Conservation (phyloP, 2,113 vertebrate species). For the Elgaria multicarinata region DNA sequence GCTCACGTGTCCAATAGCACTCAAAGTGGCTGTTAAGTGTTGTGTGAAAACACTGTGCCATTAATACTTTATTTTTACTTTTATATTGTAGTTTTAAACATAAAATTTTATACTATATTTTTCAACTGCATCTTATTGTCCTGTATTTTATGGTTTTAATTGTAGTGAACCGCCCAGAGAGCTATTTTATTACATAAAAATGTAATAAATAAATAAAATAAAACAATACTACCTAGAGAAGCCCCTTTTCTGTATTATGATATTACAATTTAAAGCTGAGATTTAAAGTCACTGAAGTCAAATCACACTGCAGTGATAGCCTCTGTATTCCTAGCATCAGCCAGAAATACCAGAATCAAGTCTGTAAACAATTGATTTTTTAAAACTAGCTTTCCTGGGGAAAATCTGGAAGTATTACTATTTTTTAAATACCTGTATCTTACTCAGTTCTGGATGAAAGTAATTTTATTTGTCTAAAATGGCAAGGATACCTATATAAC, state of each 20-base stretch:
- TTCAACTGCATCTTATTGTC: too few species aligned
- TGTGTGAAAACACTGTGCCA: not conserved
- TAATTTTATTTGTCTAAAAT: conserved; percentile 22
- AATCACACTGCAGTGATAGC: not conserved
- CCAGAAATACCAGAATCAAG: not conserved
- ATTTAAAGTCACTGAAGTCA: not conserved
- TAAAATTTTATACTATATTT: too few species aligned
- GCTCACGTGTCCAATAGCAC: not conserved
- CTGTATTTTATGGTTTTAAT: too few species aligned
- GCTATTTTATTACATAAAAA: too few species aligned
- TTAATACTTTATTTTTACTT: too few species aligned
- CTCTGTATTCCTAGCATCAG: not conserved
- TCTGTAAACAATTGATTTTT: not conserved
- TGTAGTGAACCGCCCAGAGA: too few species aligned
- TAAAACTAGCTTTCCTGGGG: not conserved
- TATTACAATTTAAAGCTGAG: not conserved
- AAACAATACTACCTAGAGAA: not conserved
- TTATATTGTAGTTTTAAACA: too few species aligned
- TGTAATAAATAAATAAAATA: too few species aligned
- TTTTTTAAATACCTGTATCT: not conserved
- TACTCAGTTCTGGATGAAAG: not conserved
- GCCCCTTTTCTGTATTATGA: not conserved
- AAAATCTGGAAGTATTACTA: not conserved
- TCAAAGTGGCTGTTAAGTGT: not conserved
- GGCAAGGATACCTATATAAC: conserved; percentile 9